Base-by-base conservation (phyloP, 2,888 invertebrate genomes). In the Drosophila meridionalis region DNA sequence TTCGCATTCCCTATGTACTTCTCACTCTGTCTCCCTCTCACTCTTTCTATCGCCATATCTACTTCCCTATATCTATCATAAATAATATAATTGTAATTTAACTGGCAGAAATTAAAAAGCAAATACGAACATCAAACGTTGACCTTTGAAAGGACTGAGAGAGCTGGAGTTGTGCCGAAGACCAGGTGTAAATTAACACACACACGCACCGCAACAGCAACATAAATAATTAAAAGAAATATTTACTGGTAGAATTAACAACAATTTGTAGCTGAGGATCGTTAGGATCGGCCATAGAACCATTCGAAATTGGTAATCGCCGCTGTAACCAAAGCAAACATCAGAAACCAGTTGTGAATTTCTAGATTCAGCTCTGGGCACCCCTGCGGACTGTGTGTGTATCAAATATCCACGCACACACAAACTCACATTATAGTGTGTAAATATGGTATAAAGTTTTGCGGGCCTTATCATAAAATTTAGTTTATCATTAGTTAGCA, bases 401-500 rank as follows among this genome's bases (percentile, higher is more conserved):
- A 70, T 85, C 87, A 69, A 68, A 86, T 85, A 72, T 75, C 84
- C 28, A 20, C 36, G 64, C 32, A 42, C 48, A 47, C 34, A 63
- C 30, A 62, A 20, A 20, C 20, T 20, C 11, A 36, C 34, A 26
- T 28, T 34, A 45, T 11, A 38, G 26, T 42, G 42, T 69, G 62
- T 64, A 70, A 62, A 78, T 66, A 70, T 11, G 56, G 34, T 40
- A 48, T 34, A 57, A 68, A 68, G 20, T 62, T 63, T 61, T 57
- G 48, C 48, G 64, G 26, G 50, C 47, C 73, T 90, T 90, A 90
- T 90, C 90, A 80, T 83, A 86, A 86, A 88, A 74, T 89, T 80
- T 73, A 78, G 82, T 80, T 90, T 82, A 90, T 90, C 80, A 86
- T 91, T 84, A 81, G 80, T 90, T 91, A 86, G 91, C 91, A 86